phyloP scores from a whole-genome alignment of 2,113 vertebrate species.

The Plectropomus leopardus region DNA sequence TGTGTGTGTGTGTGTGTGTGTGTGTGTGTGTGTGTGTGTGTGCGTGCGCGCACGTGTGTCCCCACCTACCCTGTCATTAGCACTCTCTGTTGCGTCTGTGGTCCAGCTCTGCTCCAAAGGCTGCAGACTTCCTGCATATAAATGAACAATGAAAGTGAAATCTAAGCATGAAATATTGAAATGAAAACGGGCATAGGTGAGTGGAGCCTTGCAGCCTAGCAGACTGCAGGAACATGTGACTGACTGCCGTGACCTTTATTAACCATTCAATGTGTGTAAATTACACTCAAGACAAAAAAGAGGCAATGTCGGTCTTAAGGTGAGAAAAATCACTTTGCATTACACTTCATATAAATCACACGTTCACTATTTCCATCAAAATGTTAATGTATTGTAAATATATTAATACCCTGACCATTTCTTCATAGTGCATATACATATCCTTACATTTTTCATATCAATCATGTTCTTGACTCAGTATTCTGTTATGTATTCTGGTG shows the following conservation, averaged over 20 bases:
- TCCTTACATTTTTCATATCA: not conserved
- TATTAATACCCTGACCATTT: not conserved
- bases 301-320: too few species aligned
- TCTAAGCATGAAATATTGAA: constrained; percentile 31
- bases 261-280: not conserved
- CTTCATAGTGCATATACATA: not conserved
- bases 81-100: constrained; percentile 47
- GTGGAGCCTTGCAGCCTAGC: not conserved
- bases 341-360: not conserved
- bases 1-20: constrained; percentile 37
- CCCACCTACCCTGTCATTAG: constrained; percentile 57
- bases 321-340: not conserved
- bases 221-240: too few species aligned
- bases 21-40: constrained; percentile 21
- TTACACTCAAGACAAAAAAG: constrained; percentile 16
- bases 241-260: constrained; percentile 17
- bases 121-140: constrained; percentile 63
- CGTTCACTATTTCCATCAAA: not conserved
- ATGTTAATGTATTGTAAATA: not conserved
- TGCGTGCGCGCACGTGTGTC: constrained; percentile 30
- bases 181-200: not conserved
- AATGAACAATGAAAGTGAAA: constrained; percentile 44
- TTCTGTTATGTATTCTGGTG: not conserved
- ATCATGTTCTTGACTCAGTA: not conserved
- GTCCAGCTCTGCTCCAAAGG: constrained; percentile 63